Conservation (phyloP, 2,888 invertebrate genomes). For the Apodemia duryi region DNA sequence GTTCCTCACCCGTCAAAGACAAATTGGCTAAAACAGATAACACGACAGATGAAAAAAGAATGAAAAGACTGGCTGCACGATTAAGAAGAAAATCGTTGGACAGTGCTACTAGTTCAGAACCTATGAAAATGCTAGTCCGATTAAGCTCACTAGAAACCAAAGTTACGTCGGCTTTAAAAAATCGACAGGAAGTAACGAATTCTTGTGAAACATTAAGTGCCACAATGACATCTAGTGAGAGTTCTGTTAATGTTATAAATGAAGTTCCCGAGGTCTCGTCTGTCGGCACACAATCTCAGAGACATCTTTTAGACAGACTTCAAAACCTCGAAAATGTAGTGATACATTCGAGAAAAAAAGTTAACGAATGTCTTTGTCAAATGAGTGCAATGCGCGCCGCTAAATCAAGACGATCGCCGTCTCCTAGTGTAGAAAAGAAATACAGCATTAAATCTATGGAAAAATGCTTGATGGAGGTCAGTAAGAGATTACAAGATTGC, state of each 20-base stretch:
- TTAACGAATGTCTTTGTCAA: slow-evolving; percentile 83
- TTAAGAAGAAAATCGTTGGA: slow-evolving; percentile 87
- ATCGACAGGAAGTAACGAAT: slow-evolving; percentile 65
- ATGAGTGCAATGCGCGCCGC: slow-evolving; percentile 81
- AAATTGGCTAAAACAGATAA: slow-evolving; percentile 71
- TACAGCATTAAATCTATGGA: slow-evolving; percentile 82
- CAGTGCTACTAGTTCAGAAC: slow-evolving; percentile 87
- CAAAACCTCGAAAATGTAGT: slow-evolving; percentile 81
- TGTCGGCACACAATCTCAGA: slow-evolving; percentile 72
- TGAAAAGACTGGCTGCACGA: slow-evolving; percentile 75
- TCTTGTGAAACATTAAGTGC: slow-evolving; percentile 80
- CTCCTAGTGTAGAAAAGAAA: slow-evolving; percentile 82
- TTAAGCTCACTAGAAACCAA: slow-evolving; percentile 88
- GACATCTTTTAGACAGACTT: slow-evolving; percentile 78
- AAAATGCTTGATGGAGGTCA: slow-evolving; percentile 81
- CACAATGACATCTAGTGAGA: slow-evolving; percentile 58
- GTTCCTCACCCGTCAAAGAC: slow-evolving; percentile 76
- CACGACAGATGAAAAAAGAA: slow-evolving; percentile 67
- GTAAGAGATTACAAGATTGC: slow-evolving; percentile 79
- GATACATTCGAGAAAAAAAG: slow-evolving; percentile 82
- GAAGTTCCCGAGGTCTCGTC: slow-evolving; percentile 51
- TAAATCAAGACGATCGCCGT: slow-evolving; percentile 81
- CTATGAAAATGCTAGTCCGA: slow-evolving; percentile 88
- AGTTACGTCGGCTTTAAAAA: slow-evolving; percentile 81
- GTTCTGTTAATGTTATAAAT: slow-evolving; percentile 45